Evolutionary conservation across 1,140 invertebrate species (phyloP), one percentile per base, ranked within the genome.

Genomic region (Bathynomus jamesi): DNA sequence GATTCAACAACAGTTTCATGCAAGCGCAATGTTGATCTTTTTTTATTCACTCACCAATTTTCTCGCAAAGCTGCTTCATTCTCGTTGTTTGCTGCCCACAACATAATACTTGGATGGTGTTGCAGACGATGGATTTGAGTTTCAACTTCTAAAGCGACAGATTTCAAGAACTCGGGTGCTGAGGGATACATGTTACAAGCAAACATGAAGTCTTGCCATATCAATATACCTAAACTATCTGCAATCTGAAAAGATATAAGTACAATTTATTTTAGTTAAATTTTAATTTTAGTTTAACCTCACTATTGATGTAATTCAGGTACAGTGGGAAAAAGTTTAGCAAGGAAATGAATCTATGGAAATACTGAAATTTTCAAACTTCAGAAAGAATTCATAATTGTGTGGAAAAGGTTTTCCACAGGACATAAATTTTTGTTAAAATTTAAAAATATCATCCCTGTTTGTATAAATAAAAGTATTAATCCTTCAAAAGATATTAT

Each of bases 71-170:
- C 95, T 30, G 87, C 89, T 86, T 99, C 96, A 81, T 98, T 99
- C 83, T 99, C 96, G 82, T 99, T 99, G 81, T 99, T 99, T 5
- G 93, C 95, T 13, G 94, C 91, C 89, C 93, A 93, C 0, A 96
- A 76, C 0, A 92, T 88, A 62, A 99, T 87, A 64, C 91, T 94
- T 0, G 96, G 86, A 83, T 98, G 95, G 81, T 92, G 86, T 74
- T 93, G 90, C 5, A 99, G 82, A 71, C 95, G 85, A 71, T 87
- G 83, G 0, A 96, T 87, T 82, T 96, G 94, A 79, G 96, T 89
- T 24, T 82, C 83, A 11, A 98, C 84, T 86, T 99, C 97, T 24
- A 82, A 79, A 32, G 82, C 80, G 0, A 98, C 93, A 13, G 85
- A 88, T 3, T 74, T 61, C 2, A 98, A 82, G 82, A 96, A 98